Conservation (phyloP, 2,888 invertebrate species). For the Junonia oenone region DNA sequence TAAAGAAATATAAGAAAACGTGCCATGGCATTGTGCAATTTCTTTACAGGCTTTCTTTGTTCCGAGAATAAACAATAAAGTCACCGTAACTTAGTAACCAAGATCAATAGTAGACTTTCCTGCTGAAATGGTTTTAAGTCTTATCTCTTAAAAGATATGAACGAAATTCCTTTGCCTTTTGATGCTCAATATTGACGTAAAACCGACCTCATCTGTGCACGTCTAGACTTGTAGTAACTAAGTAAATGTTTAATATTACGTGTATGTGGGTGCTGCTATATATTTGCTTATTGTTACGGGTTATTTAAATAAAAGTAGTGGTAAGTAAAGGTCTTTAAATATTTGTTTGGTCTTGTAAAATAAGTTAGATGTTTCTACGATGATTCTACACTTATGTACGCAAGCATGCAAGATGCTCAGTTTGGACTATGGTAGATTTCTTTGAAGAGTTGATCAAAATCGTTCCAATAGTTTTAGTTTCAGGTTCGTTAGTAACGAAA, state of each 20-base stretch:
- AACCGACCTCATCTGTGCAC: conserved; percentile 2
- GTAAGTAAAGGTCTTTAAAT: neutral
- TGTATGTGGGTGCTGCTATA: conserved; percentile 10
- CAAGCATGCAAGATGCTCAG: no score
- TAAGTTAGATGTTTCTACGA: no score
- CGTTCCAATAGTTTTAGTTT: no score
- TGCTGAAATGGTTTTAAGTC: neutral
- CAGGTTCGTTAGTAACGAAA: no score
- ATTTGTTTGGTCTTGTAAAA: neutral
- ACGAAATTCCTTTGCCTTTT: conserved; percentile 2
- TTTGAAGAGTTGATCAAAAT: no score
- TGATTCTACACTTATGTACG: no score
- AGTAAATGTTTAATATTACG: conserved; percentile 15
- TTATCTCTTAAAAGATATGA: neutral
- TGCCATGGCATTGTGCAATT: conserved; percentile 4
- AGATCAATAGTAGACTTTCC: conserved; percentile 16
- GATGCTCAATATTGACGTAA: conserved; percentile 3
- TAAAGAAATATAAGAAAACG: conserved; percentile 5
- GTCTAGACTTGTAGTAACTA: conserved; percentile 20
- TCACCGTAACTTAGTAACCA: conserved; percentile 22
- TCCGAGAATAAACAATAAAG: conserved; percentile 6
- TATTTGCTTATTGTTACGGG: conserved; percentile 1
- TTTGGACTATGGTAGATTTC: no score
- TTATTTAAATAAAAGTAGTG: neutral
- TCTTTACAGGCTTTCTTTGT: conserved; percentile 1